Conservation (phyloP, 2,797 vertebrate genomes). For the Podargus strigoides region DNA sequence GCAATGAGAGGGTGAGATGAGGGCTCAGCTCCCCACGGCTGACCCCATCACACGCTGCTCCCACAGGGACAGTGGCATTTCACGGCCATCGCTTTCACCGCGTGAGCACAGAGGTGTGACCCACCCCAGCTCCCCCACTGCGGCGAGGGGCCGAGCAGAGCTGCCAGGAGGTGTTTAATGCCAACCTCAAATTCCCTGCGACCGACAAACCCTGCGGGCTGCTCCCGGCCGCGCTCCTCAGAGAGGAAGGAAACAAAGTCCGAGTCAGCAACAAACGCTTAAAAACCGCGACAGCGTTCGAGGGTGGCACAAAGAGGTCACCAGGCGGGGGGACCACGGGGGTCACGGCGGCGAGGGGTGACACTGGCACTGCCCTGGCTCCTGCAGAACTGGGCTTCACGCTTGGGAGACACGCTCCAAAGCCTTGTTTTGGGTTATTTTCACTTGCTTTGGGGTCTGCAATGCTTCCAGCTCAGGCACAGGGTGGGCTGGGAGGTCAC, state of each 20-base stretch:
- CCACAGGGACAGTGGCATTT: fast-evolving
- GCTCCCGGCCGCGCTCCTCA: not conserved
- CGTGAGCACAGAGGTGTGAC: fast-evolving
- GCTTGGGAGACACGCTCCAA: fast-evolving
- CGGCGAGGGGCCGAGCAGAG: fast-evolving
- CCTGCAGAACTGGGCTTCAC: fast-evolving
- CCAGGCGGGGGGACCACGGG: fast-evolving
- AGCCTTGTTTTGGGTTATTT: fast-evolving
- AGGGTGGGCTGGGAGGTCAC: not conserved
- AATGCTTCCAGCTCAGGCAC: fast-evolving
- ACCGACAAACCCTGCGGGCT: not conserved
- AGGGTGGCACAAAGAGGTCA: not conserved
- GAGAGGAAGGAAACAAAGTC: not conserved
- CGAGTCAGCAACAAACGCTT: not conserved
- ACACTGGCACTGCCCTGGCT: too few species aligned
- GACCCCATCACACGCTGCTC: fast-evolving
- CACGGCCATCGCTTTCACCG: fast-evolving
- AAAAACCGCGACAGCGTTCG: not conserved
- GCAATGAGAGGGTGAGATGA: fast-evolving
- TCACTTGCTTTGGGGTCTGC: fast-evolving
- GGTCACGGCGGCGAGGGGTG: fast-evolving
- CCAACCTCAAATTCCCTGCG: not conserved
- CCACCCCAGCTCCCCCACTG: fast-evolving
- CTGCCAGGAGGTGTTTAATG: not conserved
- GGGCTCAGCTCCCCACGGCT: fast-evolving